These are phyloP conservation scores for Pogonus chalceus DNA, from an alignment of 1,140 invertebrate species.

Conservation along the genomic window DNA sequence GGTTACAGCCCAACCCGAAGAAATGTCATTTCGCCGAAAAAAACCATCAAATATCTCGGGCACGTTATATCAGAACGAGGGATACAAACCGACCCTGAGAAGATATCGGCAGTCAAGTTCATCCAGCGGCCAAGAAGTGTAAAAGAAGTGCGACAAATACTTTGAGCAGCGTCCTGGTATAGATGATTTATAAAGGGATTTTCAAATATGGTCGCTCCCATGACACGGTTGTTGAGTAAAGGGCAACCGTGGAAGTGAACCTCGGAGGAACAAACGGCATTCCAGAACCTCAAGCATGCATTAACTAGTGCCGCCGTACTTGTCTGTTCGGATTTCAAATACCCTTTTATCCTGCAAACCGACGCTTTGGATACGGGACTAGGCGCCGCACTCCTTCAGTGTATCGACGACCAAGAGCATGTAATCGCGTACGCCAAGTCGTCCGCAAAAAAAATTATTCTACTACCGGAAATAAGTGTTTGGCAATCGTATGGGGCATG, in stretches of 20 bases:
- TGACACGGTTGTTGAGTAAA: background rate
- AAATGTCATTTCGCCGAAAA: too few relatives aligned
- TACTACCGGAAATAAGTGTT: conserved; percentile 32
- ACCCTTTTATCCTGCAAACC: background rate
- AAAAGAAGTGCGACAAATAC: background rate
- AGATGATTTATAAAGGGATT: background rate
- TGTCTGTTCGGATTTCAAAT: background rate
- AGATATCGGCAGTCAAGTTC: too few relatives aligned
- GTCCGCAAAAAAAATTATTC: conserved; percentile 35
- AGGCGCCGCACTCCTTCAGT: background rate
- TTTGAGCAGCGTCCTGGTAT: background rate
- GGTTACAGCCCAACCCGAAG: too few relatives aligned
- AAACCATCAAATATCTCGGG: too few relatives aligned
- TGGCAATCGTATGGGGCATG: conserved; percentile 32
- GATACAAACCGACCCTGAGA: too few relatives aligned
- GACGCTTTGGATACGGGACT: conserved; percentile 2
- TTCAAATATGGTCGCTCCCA: background rate
- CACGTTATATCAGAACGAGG: too few relatives aligned
- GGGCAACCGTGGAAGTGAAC: background rate
- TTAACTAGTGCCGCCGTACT: background rate
- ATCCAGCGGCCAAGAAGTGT: background rate
- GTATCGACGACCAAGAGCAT: background rate
- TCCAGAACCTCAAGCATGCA: background rate
- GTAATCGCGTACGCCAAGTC: conserved; percentile 18
- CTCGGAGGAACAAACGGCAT: background rate